Evolutionary conservation across 1,140 invertebrate species (phyloP), one percentile per base, ranked within the genome.

Genomic region (Rhopalosiphum maidis): DNA sequence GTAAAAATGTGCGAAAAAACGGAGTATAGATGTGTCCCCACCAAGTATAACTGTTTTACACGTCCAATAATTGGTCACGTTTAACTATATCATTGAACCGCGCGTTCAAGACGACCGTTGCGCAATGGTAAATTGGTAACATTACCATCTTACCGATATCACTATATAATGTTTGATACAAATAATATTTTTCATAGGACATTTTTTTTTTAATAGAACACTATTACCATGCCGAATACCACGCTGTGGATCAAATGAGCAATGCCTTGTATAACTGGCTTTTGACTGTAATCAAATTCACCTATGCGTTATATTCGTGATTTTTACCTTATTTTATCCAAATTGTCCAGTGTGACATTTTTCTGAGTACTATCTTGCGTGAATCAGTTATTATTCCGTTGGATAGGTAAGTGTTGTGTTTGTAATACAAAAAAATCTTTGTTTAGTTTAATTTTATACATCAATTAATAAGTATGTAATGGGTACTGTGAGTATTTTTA

Each of bases 31-130:
- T n/a, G 30, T 77, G 60, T 77, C 60, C 60, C 60, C 60, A 1
- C 22, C n/a, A 15, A 54, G 35, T 48, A 18, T 89, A 89, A 89
- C 88, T 51, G 88, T 35, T 89, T 30, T 54, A 77, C 88, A 37
- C 41, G 30, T 11, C 51, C 51, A 55, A 89, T 89, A 41, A 41
- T 41, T 37, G 88, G 88, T 89, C 88, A 89, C 88, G 88, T 89
- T 55, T 55, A 55, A 89, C 88, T n/a, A 89, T n/a, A 89, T 77
- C 60, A 89, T 89, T 55, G 37, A 41, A 55, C 48, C 21, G n/a
- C 51, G 25, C 11, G 30, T n/a, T 35, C 30, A 18, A 77, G 60
- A 77, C 60, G n/a, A 77, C 60, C 15, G 60, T 77, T 77, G 15
- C 30, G 30, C 60, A 77, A n/a, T 77, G 15, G 60, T 41, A 1